These are phyloP conservation scores for Melikaiella ostensackeni DNA, from an alignment of 2,888 invertebrate species.

Conservation along the genomic window DNA sequence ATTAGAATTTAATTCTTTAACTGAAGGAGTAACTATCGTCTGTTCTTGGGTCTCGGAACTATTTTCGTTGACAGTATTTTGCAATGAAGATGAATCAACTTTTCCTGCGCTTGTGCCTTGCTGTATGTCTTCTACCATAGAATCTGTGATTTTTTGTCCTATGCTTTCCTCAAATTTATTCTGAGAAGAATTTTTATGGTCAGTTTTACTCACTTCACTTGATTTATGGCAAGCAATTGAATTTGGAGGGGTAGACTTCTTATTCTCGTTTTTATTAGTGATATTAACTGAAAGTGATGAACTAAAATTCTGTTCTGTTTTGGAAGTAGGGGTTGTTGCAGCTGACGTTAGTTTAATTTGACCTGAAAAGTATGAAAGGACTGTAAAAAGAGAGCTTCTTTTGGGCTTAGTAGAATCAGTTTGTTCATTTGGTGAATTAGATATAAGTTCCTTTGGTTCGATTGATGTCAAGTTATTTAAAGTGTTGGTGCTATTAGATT, in stretches of 20 bases:
- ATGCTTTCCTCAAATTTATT: too few relatives aligned
- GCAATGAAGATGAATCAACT: not conserved
- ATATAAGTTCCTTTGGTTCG: not conserved
- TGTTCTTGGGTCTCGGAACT: not conserved
- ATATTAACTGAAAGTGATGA: conserved; percentile 20
- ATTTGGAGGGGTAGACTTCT: not conserved
- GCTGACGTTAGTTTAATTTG: not conserved
- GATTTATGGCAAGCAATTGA: not conserved
- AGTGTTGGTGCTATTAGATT: too few relatives aligned
- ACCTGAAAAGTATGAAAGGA: conserved; percentile 49
- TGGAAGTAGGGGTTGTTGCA: conserved; percentile 37
- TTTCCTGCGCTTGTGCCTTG: not conserved
- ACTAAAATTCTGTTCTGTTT: conserved; percentile 6
- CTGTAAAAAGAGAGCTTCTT: conserved; percentile 53
- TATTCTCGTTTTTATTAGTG: conserved; percentile 6
- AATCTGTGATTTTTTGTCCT: not conserved
- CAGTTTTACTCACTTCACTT: not conserved
- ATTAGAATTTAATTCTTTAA: not conserved
- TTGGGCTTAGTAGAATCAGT: conserved; percentile 39
- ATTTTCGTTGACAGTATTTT: not conserved
- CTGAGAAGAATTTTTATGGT: not conserved
- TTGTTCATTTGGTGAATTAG: not conserved
- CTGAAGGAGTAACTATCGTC: not conserved
- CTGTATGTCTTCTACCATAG: not conserved
- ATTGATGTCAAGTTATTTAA: not conserved